Conservation (phyloP, 2,113 vertebrate species). For the Pelecanus crispus region DNA sequence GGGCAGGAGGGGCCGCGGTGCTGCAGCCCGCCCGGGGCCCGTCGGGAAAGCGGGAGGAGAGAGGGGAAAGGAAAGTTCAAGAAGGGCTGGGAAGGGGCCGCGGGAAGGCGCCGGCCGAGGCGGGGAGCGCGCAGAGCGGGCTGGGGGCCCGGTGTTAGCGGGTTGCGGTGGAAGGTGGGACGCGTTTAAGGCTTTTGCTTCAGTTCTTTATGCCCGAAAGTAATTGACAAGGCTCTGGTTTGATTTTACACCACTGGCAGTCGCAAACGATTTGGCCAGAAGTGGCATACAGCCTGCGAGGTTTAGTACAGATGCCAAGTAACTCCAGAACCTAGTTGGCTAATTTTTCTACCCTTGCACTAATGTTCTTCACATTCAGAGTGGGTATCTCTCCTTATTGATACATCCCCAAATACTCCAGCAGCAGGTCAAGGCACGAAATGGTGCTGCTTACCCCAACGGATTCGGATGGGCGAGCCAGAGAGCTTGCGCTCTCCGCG, state of each 20-base stretch:
- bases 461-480: rapidly evolving
- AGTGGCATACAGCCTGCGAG: rapidly evolving
- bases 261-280: not conserved
- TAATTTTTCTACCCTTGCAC: not conserved
- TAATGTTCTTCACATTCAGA: not conserved
- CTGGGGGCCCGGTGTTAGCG: rapidly evolving
- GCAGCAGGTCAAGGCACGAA: not conserved
- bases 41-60: not conserved
- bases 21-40: not conserved
- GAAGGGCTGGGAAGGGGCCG: not conserved
- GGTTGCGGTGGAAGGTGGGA: rapidly evolving
- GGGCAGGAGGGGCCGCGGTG: not conserved
- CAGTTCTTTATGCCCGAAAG: not conserved
- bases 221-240: not conserved
- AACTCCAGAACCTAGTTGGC: not conserved
- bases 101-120: not conserved
- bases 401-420: not conserved
- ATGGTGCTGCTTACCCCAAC: rapidly evolving
- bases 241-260: not conserved
- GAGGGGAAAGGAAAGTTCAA: not conserved
- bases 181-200: rapidly evolving
- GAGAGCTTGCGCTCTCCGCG: not conserved
- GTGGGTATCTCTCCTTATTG: not conserved
- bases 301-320: too few relatives aligned
- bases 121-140: not conserved